These are phyloP conservation scores for Aspidiotus rigidus DNA, from an alignment of 2,888 invertebrate genomes.

Conservation along the genomic window DNA sequence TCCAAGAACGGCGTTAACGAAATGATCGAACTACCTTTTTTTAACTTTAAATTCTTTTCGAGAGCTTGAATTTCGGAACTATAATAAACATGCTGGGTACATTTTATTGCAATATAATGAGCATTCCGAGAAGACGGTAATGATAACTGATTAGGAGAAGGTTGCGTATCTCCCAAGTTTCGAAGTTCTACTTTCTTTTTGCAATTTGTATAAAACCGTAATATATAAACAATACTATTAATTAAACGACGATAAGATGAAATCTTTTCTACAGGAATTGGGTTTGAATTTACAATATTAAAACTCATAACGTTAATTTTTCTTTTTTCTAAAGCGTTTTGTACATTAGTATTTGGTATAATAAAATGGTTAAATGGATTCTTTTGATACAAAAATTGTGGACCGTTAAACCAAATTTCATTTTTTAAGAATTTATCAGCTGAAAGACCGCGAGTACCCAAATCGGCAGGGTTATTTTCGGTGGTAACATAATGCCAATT, in stretches of 20 bases:
- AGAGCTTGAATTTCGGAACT: neutral
- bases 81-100: neutral
- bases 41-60: neutral
- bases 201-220: neutral
- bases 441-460: neutral
- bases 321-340: neutral
- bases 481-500: neutral
- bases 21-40: neutral
- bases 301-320: neutral
- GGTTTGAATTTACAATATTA: neutral
- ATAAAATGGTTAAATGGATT: neutral
- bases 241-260: slow-evolving; percentile 6
- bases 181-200: neutral
- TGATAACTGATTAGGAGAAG: neutral
- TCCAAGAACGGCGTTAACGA: slow-evolving; percentile 7
- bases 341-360: neutral
- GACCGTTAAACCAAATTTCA: neutral
- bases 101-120: neutral
- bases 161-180: neutral
- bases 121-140: neutral
- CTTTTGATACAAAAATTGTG: neutral
- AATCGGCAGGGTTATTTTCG: neutral
- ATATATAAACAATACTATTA: slow-evolving; percentile 2
- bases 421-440: slow-evolving; percentile 1
- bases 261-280: neutral